Evolutionary conservation across 1,140 invertebrate genomes (phyloP).

Genomic region (Cephus cinctus): DNA sequence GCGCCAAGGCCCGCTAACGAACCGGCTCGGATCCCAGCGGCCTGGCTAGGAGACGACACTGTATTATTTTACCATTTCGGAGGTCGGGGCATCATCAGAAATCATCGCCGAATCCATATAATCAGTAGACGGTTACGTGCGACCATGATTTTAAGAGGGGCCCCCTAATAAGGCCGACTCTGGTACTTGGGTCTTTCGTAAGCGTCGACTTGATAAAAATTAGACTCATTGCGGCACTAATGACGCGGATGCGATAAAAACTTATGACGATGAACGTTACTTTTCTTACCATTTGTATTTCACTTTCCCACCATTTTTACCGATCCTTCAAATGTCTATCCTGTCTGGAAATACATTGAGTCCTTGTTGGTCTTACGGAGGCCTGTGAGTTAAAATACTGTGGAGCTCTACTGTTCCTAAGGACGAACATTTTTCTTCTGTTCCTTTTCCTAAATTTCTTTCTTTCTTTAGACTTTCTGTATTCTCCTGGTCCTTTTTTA

Average conservation of each 20-base stretch:
- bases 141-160: slow-evolving; percentile 36
- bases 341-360: too few species aligned
- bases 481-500: too few species aligned
- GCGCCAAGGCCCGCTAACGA: slow-evolving; percentile 50
- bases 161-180: neutral
- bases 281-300: too few species aligned
- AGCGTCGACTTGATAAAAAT: neutral
- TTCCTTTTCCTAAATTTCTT: too few species aligned
- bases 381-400: too few species aligned
- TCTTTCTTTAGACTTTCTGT: too few species aligned
- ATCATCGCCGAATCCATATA: slow-evolving; percentile 50
- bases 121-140: slow-evolving; percentile 44
- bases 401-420: too few species aligned
- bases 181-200: neutral
- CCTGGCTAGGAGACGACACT: slow-evolving; percentile 44
- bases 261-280: too few species aligned
- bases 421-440: too few species aligned
- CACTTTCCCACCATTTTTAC: too few species aligned
- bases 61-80: slow-evolving; percentile 50
- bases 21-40: slow-evolving; percentile 38
- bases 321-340: too few species aligned
- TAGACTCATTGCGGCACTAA: neutral
- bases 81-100: slow-evolving; percentile 44
- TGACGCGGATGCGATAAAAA: neutral
- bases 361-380: too few species aligned